A percentile compares a stretch with the other conserved stretches of the same genome.
phyloP scores from a whole-genome alignment of 2,888 invertebrate species.

The Auanema sp. region DNA sequence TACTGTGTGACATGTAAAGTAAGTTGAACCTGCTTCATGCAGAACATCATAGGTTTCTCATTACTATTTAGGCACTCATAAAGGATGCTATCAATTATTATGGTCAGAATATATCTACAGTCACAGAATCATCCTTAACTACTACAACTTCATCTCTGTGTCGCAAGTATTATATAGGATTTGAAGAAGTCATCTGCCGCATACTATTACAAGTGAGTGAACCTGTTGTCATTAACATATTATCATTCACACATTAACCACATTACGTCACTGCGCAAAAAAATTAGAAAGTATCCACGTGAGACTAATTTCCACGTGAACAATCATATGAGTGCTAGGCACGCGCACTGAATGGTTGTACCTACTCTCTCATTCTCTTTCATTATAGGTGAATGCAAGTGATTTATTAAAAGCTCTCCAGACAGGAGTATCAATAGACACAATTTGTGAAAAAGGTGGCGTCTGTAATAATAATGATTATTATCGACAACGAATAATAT shows the following conservation, averaged over 20 bases:
- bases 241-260: too few species aligned
- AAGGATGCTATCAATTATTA: slow-evolving; percentile 10
- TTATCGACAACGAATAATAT: too few species aligned
- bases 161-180: slow-evolving; percentile 21
- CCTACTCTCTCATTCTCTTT: neutral
- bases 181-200: slow-evolving; percentile 22
- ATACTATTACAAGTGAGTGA: slow-evolving; percentile 17
- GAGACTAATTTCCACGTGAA: neutral
- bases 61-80: slow-evolving; percentile 12
- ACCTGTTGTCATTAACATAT: neutral
- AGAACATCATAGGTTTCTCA: too few species aligned
- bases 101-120: slow-evolving; percentile 8
- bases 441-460: slow-evolving; percentile 19
- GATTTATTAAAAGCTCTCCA: slow-evolving; percentile 19
- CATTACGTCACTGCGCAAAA: too few species aligned
- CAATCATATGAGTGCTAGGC: neutral
- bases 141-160: slow-evolving; percentile 15
- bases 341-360: neutral
- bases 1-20: slow-evolving; percentile 20
- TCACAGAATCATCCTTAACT: slow-evolving; percentile 11
- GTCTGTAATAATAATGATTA: slow-evolving; percentile 13
- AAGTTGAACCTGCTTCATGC: neutral
- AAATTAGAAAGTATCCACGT: neutral
- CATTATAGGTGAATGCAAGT: slow-evolving; percentile 16
- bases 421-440: slow-evolving; percentile 15